A percentile compares a stretch with the other conserved stretches of the same genome.
These are phyloP conservation scores for Clivina fossor DNA, from an alignment of 2,888 invertebrate genomes.

Conservation along the genomic window DNA sequence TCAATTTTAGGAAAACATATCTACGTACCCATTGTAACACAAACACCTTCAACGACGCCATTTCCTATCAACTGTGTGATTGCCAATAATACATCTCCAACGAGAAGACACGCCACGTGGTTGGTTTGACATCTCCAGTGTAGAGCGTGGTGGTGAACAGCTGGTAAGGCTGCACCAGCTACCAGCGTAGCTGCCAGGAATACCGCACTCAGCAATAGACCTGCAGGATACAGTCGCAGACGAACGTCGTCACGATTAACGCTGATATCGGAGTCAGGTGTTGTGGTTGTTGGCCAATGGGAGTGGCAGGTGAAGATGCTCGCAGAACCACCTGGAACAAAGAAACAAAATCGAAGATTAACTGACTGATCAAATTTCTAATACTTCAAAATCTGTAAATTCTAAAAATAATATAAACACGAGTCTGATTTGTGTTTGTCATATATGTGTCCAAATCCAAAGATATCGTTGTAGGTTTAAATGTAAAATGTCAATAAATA, in stretches of 20 bases:
- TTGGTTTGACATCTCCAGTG: conserved; percentile 89
- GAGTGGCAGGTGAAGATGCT: conserved; percentile 67
- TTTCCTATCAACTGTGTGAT: conserved; percentile 71
- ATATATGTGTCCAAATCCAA: too few relatives aligned
- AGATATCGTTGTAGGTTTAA: too few relatives aligned
- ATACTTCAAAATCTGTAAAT: too few relatives aligned
- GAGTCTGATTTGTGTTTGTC: too few relatives aligned
- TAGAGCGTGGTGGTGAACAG: conserved; percentile 82
- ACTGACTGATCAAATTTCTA: too few relatives aligned
- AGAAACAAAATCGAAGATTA: too few relatives aligned
- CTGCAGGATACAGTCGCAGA: conserved; percentile 74
- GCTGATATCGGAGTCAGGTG: conserved; percentile 47
- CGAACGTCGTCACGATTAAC: conserved; percentile 54
- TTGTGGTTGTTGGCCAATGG: conserved; percentile 52
- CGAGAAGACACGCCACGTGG: conserved; percentile 79
- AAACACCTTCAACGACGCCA: conserved; percentile 62
- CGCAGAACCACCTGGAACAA: conserved; percentile 47
- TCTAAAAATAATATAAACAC: too few relatives aligned
- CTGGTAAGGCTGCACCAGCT: conserved; percentile 76
- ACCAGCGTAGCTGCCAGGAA: conserved; percentile 81
- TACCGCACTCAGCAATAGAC: conserved; percentile 76
- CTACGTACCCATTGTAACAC: conserved; percentile 70
- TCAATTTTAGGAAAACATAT: too few relatives aligned
- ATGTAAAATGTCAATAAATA: too few relatives aligned
- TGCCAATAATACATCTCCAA: conserved; percentile 78